A percentile compares a stretch with the other conserved stretches of the same genome.
Evolutionary conservation across 2,888 invertebrate genomes (phyloP).

Genomic region (Choreutis nemorana): DNA sequence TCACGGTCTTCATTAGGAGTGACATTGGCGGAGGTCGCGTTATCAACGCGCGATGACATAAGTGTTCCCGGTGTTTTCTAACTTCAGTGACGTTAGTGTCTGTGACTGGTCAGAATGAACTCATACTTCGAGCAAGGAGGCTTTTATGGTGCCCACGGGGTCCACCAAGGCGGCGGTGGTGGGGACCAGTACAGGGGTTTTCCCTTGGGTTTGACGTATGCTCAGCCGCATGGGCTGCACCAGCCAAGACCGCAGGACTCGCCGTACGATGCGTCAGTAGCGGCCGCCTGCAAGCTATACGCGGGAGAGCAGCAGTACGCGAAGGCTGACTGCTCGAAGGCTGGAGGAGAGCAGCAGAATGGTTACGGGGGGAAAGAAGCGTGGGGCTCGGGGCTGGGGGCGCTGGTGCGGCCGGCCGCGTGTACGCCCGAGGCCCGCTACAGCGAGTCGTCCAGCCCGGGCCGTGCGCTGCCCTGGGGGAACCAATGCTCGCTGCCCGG

Average conservation of each 20-base stretch:
- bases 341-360: constrained; percentile 69
- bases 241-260: constrained; percentile 88
- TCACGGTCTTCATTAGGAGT: constrained; percentile 48
- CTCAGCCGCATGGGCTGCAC: constrained; percentile 80
- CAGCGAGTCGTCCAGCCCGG: constrained; percentile 86
- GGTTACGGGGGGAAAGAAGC: constrained; percentile 77
- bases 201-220: constrained; percentile 86
- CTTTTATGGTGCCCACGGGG: constrained; percentile 91
- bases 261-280: constrained; percentile 90
- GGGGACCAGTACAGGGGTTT: constrained; percentile 88
- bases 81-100: constrained; percentile 54
- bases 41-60: constrained; percentile 63
- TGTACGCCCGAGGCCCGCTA: constrained; percentile 90
- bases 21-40: constrained; percentile 60
- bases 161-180: constrained; percentile 76
- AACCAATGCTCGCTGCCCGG: constrained; percentile 89
- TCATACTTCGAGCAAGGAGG: constrained; percentile 96
- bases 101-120: constrained; percentile 78
- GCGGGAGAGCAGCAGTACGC: constrained; percentile 73
- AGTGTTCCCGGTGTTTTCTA: constrained; percentile 52
- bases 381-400: constrained; percentile 73
- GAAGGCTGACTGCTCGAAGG: constrained; percentile 83
- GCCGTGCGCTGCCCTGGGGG: constrained; percentile 81
- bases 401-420: constrained; percentile 82
- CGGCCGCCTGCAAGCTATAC: constrained; percentile 85